Evolutionary conservation across 2,113 vertebrate species (phyloP).

Genomic region (Peromyscus polionotus): DNA sequence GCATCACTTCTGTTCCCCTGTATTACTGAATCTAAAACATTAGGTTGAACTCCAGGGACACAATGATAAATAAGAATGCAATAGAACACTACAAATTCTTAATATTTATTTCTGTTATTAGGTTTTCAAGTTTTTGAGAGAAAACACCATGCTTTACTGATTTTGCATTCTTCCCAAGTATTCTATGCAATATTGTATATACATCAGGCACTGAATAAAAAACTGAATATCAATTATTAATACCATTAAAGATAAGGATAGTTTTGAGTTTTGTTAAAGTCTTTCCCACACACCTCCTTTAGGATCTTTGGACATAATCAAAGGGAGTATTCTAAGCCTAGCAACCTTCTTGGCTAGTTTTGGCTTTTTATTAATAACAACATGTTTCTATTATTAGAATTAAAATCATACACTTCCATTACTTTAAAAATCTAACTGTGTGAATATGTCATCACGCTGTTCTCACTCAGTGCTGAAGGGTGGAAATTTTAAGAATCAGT

Average conservation of each 20-base stretch:
- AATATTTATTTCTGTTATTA: background rate
- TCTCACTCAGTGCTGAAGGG: background rate
- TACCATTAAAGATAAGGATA: constrained; percentile 21
- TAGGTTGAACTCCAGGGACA: background rate
- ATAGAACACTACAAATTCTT: background rate
- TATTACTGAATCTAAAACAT: constrained; percentile 12
- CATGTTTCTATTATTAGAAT: constrained; percentile 64
- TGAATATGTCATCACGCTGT: constrained; percentile 42
- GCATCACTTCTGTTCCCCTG: background rate
- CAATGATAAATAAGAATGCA: background rate
- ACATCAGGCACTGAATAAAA: background rate
- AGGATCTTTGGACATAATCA: constrained; percentile 24
- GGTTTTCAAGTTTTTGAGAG: background rate
- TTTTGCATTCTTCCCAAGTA: background rate
- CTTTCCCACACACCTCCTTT: background rate
- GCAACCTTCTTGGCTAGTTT: constrained; percentile 39
- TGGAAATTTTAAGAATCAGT: background rate
- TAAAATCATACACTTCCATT: constrained; percentile 72
- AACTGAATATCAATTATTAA: background rate
- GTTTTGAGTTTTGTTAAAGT: constrained; percentile 56
- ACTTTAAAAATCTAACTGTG: constrained; percentile 62
- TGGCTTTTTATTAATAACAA: constrained; percentile 50
- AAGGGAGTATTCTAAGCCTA: constrained; percentile 53
- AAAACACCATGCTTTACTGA: background rate
- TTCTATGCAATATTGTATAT: background rate